phyloP scores from a whole-genome alignment of 2,888 invertebrate species.

The Nesidiocoris tenuis region DNA sequence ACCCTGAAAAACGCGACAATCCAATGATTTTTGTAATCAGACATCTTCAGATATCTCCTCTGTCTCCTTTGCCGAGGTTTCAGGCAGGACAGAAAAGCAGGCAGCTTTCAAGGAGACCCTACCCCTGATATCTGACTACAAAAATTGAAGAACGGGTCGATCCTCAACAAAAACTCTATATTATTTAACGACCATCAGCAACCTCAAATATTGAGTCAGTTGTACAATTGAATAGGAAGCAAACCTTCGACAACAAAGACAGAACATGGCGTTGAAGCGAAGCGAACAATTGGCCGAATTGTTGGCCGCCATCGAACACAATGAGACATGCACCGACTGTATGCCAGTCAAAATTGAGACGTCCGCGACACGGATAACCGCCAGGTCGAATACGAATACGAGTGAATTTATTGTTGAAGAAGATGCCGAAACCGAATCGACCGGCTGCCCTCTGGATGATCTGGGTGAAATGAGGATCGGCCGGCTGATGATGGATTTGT shows the following conservation, averaged over 20 bases:
- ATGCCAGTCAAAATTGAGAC: neutral
- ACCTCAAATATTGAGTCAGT: too few relatives aligned
- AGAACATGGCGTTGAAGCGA: neutral
- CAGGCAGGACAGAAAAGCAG: too few relatives aligned
- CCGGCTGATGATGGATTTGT: neutral
- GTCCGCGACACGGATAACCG: neutral
- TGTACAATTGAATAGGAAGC: too few relatives aligned
- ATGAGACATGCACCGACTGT: neutral
- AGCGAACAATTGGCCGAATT: neutral
- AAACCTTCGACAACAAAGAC: neutral
- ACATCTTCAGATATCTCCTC: too few relatives aligned
- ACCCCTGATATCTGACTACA: too few relatives aligned
- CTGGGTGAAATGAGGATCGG: neutral
- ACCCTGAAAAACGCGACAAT: too few relatives aligned
- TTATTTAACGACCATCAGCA: too few relatives aligned
- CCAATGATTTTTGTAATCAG: too few relatives aligned
- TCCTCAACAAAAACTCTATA: too few relatives aligned
- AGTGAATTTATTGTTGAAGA: neutral
- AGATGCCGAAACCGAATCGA: neutral
- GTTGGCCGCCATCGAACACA: neutral
- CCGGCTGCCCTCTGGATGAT: neutral
- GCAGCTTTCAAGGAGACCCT: too few relatives aligned
- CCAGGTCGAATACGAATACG: neutral
- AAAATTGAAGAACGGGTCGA: too few relatives aligned
- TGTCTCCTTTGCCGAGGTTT: too few relatives aligned